Evolutionary conservation across 2,113 vertebrate species (phyloP), one percentile per base, ranked within the genome.

Genomic region (Phalacrocorax pelagicus): DNA sequence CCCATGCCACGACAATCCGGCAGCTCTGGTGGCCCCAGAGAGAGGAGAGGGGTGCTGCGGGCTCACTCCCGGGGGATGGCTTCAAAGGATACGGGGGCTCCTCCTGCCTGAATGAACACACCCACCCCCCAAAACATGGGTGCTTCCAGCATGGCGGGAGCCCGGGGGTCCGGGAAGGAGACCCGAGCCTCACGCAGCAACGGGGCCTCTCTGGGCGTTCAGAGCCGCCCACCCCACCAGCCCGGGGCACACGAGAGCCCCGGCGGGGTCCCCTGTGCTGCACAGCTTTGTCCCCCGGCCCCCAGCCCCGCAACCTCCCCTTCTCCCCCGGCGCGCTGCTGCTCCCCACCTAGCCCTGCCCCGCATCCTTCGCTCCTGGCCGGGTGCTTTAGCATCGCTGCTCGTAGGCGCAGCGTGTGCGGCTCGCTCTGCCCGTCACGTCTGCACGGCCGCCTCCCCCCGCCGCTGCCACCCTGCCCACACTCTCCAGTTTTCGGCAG

Each of bases 61-160:
- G 52, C 86, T 51, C 0, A 2, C 46, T 63, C 49, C 49, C 1
- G 11, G 46, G 55, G 30, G 36, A 38, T 44, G 54, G 6, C 62
- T 67, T 24, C 57, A 6, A 22, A 15, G 57, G 49, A 6, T 38
- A 36, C 0, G 0, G 36, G 66, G 22, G 14, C 20, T 11, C 14
- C 23, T 67, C 13, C 26, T 51, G 54, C 29, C 23, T 40, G 42
- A 65, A 27, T 18, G 14, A 69, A 42, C 17, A 14, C 42, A 44
- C 42, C 12, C 42, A 14, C 19, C 21, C 2, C 9, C n/a, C 1
- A 0, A 47, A 58, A 11, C 0, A 0, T 17, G 30, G 63, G 22
- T 24, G 18, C 29, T 49, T 63, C 71, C 66, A 36, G 69, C n/a
- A 15, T 4, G 15, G 67, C 0, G 0, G 11, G 57, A 54, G 8